Base-by-base conservation (phyloP, 1,140 invertebrate genomes). In the Oppia nitens region DNA sequence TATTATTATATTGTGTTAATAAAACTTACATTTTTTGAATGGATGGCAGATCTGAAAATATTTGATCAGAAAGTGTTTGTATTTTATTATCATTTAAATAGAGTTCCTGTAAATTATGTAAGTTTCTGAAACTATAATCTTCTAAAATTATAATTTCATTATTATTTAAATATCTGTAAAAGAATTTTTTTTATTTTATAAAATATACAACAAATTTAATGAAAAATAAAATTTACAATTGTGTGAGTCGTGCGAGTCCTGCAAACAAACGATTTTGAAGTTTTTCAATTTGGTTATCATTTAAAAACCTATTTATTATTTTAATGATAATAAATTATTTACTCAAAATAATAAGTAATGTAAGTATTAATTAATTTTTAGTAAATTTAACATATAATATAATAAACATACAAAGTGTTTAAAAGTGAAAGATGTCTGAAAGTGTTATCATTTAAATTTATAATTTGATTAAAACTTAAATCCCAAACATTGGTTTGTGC, bases 11-110 rank as follows among this genome's bases (percentile, higher is more conserved):
- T 40, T 17, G 32, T 9, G 17, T 17, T 9, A 17, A 9, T 40
- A 9, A 17, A 40, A 70, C 70, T 71, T 67, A 72, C 72, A 85
- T 68, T 64, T 79, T 70, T 63, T 83, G 77, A 51, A 85, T 68
- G 3, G 67, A 68, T 3, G 78, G 77, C 25, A 83, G 64, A 66
- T 81, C 75, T 45, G 74, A 76, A 69, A 85, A 84, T 12, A 79
- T 79, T 28, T 74, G 72, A 1, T 72, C 65, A 28, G 75, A 68
- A 57, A 84, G 76, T 54, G 75, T 73, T 60, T 75, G 72, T 59
- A 84, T 72, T 45, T 78, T 74, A 67, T 84, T 83, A 68, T 76
- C 75, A 63, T 83, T 78, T 28, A 83, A 72, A 66, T 81, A 79
- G 17, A 40, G 6, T 9, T 40, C 6, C 32, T 40, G 32, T 17